Percentiles rank a stretch among this genome's conserved stretches.
phyloP scores from a whole-genome alignment of 2,888 invertebrate species.

The Leistus spinibarbis region DNA sequence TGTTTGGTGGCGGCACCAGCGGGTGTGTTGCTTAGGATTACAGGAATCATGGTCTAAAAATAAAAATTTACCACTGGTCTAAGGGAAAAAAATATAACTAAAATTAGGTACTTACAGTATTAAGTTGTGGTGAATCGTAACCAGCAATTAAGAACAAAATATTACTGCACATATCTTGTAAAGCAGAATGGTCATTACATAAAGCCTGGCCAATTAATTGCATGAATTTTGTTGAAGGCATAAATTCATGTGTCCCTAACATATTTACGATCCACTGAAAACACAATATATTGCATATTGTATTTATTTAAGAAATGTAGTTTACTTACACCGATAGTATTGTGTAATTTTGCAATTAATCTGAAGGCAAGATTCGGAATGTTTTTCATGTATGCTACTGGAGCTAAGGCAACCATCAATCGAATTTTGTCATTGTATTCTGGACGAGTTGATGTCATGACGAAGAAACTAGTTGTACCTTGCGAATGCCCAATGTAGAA shows the following conservation, averaged over 20 bases:
- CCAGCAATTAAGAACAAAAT: constrained; percentile 70
- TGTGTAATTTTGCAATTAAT: constrained; percentile 58
- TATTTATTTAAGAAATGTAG: neutral
- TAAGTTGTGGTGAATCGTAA: constrained; percentile 63
- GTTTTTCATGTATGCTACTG: constrained; percentile 63
- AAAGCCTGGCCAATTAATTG: constrained; percentile 60
- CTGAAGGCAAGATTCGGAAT: constrained; percentile 60
- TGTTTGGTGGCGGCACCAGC: constrained; percentile 44
- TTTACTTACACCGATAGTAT: constrained; percentile 60
- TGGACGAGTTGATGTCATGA: constrained; percentile 62
- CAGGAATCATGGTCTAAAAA: constrained; percentile 5
- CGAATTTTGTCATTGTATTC: constrained; percentile 66
- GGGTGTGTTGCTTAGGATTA: constrained; percentile 43
- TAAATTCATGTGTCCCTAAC: constrained; percentile 66
- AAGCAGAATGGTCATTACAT: constrained; percentile 63
- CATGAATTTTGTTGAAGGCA: constrained; percentile 63
- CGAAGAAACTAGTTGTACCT: constrained; percentile 69
- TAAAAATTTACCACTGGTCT: neutral
- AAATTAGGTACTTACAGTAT: constrained; percentile 57
- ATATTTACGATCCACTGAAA: constrained; percentile 55
- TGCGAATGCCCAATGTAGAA: constrained; percentile 76
- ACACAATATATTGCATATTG: constrained; percentile 41
- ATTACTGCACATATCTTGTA: constrained; percentile 68
- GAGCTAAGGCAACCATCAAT: constrained; percentile 66
- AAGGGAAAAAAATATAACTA: neutral